Evolutionary conservation across 2,113 vertebrate genomes (phyloP), one percentile per base, ranked within the genome.

Genomic region (Paratilapia polleni): DNA sequence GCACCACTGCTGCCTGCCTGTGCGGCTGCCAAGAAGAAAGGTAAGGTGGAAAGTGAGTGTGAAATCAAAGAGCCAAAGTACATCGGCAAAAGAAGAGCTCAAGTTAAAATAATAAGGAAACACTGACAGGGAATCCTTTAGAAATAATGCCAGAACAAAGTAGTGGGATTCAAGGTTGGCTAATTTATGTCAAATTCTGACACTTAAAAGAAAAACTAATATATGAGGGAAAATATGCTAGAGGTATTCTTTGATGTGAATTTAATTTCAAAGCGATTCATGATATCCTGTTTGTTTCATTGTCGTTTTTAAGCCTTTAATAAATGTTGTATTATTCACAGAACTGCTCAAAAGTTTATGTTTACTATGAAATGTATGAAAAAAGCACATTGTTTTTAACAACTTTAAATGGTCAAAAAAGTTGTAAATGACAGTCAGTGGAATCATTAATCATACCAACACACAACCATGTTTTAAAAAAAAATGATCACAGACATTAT

Each of bases 41-140:
- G 41, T 22, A 54, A 24, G 24, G 31, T n/a, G 24, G 47, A 24
- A 63, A 54, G 38, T 59, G 36, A 73, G 84, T 22, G 26, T 43
- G 61, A 80, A 86, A 88, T 85, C 70, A 88, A 79, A 87, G 82
- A 81, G 81, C 13, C 28, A 15, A 36, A 64, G 31, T n/a, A 31
- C 9, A 20, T 28, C 22, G 20, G 41, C 22, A 49, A 56, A 61
- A 82, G 36, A 78, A 28, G 62, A 63, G 64, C 43, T 73, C 12
- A 38, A 31, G 34, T 66, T 63, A 20, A 70, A 81, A 73, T n/a
- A 80, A 81, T 13, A 61, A 34, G n/a, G 20, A 36, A 80, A 52
- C 24, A 52, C 26, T 38, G 6, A 64, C 28, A 77, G 20, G 12
- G 26, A 13, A 58, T 77, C 20, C 26, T 60, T 34, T 14, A 62